Evolutionary conservation across 2,797 vertebrate genomes (phyloP).

Genomic region (Gadopsis marmoratus): DNA sequence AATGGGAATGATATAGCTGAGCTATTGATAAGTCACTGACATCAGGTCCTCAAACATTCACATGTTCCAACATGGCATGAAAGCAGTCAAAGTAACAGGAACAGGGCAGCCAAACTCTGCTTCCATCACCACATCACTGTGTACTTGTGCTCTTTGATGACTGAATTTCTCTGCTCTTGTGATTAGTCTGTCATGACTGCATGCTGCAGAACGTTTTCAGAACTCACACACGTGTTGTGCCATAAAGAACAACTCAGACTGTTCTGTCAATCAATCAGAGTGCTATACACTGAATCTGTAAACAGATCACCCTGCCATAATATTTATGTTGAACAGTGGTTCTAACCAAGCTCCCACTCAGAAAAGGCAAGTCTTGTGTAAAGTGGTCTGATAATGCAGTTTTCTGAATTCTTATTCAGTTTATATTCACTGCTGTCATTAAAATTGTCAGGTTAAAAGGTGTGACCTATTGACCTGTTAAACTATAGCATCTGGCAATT

Average conservation of each 20-base stretch:
- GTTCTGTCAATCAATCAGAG: neutral
- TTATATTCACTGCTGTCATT: neutral
- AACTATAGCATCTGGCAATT: neutral
- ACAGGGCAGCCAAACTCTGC: slow-evolving; percentile 37
- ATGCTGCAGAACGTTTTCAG: slow-evolving; percentile 21
- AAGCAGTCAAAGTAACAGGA: slow-evolving; percentile 54
- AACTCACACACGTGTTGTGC: slow-evolving; percentile 17
- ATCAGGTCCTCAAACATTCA: slow-evolving; percentile 7
- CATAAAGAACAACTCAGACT: slow-evolving; percentile 14
- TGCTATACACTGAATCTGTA: neutral
- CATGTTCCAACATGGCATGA: slow-evolving; percentile 41
- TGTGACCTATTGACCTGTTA: neutral
- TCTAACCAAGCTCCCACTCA: neutral
- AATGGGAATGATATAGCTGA: neutral
- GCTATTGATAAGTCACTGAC: slow-evolving; percentile 7
- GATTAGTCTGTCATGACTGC: slow-evolving; percentile 30
- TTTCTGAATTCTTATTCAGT: neutral
- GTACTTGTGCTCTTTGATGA: slow-evolving; percentile 49
- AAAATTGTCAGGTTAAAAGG: neutral
- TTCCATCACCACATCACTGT: slow-evolving; percentile 45
- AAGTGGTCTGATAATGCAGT: neutral
- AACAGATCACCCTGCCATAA: neutral
- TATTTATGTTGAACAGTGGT: neutral
- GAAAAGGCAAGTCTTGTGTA: neutral
- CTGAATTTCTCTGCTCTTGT: slow-evolving; percentile 44